These are phyloP conservation scores for Sebastes miniatus DNA, from an alignment of 2,797 vertebrate species.

Conservation along the genomic window DNA sequence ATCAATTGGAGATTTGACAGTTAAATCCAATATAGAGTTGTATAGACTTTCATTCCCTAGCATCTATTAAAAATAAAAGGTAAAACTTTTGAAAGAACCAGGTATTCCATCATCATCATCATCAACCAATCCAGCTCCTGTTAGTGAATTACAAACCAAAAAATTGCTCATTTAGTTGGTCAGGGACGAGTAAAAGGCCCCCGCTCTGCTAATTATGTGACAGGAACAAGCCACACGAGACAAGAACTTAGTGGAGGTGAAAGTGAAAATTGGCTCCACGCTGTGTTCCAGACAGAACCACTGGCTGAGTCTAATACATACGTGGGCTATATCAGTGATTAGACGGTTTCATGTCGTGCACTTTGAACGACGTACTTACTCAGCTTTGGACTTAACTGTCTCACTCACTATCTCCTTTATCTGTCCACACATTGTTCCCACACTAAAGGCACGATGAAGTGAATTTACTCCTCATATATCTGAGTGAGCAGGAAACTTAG, in stretches of 20 bases:
- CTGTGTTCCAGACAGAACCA: constrained; percentile 1
- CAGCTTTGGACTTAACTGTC: background rate
- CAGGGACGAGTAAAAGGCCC: background rate
- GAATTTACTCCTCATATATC: background rate
- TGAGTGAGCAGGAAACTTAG: too few relatives aligned
- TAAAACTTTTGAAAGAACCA: background rate
- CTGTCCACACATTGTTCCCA: background rate
- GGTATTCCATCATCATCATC: constrained; percentile 12
- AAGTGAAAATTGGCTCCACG: constrained; percentile 44
- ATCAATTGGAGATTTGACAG: too few relatives aligned
- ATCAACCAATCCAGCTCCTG: background rate
- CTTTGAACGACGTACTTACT: background rate
- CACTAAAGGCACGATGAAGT: background rate
- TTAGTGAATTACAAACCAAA: constrained; percentile 12
- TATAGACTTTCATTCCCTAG: background rate
- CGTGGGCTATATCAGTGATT: background rate
- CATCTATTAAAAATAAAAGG: background rate
- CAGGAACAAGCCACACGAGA: constrained; percentile 6
- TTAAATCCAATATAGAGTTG: too few relatives aligned
- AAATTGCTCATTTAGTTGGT: background rate
- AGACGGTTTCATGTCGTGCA: background rate
- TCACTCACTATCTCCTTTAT: background rate
- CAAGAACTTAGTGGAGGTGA: background rate
- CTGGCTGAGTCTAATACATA: background rate
- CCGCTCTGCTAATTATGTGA: background rate